phyloP scores from a whole-genome alignment of 2,113 vertebrate species.

The Phaethon lepturus region DNA sequence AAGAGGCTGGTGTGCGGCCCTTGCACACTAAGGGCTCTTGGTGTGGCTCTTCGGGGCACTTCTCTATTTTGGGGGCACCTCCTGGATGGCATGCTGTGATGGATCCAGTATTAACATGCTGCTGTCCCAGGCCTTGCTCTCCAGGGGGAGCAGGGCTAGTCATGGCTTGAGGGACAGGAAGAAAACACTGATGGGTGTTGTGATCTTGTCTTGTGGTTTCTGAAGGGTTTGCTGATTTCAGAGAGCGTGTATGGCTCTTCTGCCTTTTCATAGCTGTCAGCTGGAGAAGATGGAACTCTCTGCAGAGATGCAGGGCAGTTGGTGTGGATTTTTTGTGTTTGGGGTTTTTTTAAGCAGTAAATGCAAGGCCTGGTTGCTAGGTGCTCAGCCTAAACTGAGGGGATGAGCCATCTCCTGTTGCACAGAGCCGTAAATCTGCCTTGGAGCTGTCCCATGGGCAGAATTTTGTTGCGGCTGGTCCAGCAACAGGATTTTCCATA shows the following conservation, averaged over 20 bases:
- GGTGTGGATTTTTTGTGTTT: accelerated
- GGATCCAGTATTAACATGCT: accelerated
- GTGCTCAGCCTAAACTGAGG: not conserved
- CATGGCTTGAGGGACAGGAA: too few species aligned
- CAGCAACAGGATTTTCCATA: not conserved
- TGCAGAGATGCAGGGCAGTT: accelerated
- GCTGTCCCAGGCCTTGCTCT: too few species aligned
- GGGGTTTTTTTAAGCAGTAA: not conserved
- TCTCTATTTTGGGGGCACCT: accelerated
- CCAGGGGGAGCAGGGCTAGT: not conserved
- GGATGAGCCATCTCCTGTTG: not conserved
- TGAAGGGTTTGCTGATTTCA: accelerated
- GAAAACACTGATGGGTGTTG: accelerated
- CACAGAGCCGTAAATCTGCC: not conserved
- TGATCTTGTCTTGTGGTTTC: accelerated
- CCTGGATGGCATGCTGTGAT: not conserved
- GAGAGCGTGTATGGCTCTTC: too few species aligned
- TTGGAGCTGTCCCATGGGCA: accelerated
- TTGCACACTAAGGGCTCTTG: accelerated
- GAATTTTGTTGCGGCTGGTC: not conserved
- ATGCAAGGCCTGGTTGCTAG: accelerated
- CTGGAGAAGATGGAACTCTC: not conserved
- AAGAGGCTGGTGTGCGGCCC: accelerated
- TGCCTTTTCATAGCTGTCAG: accelerated
- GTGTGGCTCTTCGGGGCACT: too few species aligned